Conservation (phyloP, 2,797 vertebrate genomes). For the Microctenopoma stevenorrisi region DNA sequence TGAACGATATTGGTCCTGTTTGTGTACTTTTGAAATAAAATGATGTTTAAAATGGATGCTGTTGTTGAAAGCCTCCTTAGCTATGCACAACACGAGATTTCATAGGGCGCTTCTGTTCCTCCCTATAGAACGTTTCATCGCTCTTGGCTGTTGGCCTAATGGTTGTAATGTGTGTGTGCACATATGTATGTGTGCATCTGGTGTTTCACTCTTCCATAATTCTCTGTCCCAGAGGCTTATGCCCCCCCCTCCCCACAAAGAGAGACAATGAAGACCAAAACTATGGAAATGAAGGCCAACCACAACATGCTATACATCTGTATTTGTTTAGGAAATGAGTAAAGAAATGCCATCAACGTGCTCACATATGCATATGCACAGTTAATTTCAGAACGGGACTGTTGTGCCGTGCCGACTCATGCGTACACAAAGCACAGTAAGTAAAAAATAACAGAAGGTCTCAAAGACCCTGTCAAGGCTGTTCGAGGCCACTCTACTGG, state of each 20-base stretch:
- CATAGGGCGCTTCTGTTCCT: slow-evolving; percentile 31
- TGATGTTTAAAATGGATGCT: slow-evolving; percentile 85
- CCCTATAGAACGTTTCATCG: slow-evolving; percentile 33
- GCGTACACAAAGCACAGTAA: slow-evolving; percentile 22
- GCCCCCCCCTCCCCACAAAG: slow-evolving; percentile 43
- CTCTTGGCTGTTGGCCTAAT: slow-evolving; percentile 42
- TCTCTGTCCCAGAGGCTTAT: slow-evolving; percentile 43
- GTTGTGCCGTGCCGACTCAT: slow-evolving; percentile 1
- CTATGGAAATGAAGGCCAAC: slow-evolving; percentile 60
- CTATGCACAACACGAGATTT: slow-evolving; percentile 25
- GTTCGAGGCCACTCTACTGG: slow-evolving; percentile 41
- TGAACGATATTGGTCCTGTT: slow-evolving; percentile 88
- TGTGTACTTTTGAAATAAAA: slow-evolving; percentile 99
- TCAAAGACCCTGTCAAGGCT: slow-evolving; percentile 20
- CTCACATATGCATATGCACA: slow-evolving; percentile 32
- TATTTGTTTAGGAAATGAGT: slow-evolving; percentile 62
- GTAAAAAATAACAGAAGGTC: slow-evolving; percentile 29
- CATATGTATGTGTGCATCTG: slow-evolving; percentile 44
- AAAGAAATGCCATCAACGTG: slow-evolving; percentile 56
- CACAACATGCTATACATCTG: slow-evolving; percentile 67
- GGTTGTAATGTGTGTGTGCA: slow-evolving; percentile 9
- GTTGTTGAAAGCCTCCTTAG: slow-evolving; percentile 10
- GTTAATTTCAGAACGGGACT: slow-evolving; percentile 21
- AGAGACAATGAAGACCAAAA: slow-evolving; percentile 64
- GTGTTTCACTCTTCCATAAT: slow-evolving; percentile 55